Base-by-base conservation (phyloP, 2,113 vertebrate genomes). In the Abramis brama region DNA sequence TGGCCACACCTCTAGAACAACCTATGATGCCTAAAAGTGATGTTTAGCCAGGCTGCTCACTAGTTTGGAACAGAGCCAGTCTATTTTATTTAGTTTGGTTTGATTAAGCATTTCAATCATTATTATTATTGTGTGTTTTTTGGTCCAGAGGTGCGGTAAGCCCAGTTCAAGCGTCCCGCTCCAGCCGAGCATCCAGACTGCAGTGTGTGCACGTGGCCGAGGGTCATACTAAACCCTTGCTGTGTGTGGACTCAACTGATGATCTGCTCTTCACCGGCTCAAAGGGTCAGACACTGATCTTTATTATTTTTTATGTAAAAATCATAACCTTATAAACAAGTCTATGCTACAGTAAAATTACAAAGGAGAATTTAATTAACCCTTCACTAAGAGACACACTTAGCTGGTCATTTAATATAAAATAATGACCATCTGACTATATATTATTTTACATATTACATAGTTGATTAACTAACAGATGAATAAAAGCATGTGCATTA, bases 221-320 rank as follows among this genome's bases (percentile, higher is more conserved):
- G 93, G 98, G 98, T 1, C 98, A 99, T 71, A 96, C 95, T 15
- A 99, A 99, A 84, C 96, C 98, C 13, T 96, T 99, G 59, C 95
- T 99, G 62, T 98, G 97, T 55, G 95, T 99, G 21, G 98, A 99
- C 83, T 96, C 96, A 85, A 99, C 98, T 0, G 97, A 99, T 60
- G 98, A 99, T 91, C 96, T 99, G 73, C 97, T 99, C 50, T 99
- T 99, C 89, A 99, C 98, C 5, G 98, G 98, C 74, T 99, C 98
- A 50, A 99, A 99, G 96, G 98, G 98, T 99, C 85, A 86, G 90
- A 21, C 43, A 12, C n/a, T 75, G 13, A 62, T 30, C 39, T 73
- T 76, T 33, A 17, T 23, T 8, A 25, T 2, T 43, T 43, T 79
- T 78, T 21, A 21, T n/a, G 19, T 19, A 13, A 19, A 30, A 9